Base-by-base conservation (phyloP, 2,888 invertebrate genomes). In the Capitulum mitella region DNA sequence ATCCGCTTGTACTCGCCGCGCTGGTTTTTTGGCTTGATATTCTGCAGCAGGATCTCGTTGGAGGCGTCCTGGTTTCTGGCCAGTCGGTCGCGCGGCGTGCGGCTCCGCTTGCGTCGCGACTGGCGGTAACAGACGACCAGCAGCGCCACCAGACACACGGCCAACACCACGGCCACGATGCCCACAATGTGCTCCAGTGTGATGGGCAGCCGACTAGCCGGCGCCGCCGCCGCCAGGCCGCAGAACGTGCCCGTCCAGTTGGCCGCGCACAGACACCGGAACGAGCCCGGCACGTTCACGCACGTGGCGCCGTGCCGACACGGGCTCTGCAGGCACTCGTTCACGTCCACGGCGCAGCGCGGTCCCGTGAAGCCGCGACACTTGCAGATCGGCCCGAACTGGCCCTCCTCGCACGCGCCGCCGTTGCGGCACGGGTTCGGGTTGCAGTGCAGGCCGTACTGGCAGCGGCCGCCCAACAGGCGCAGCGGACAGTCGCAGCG, bases 291-390 rank as follows among this genome's bases (percentile, higher is more conserved):
- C 79, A 85, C 85, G 82, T 95, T 94, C 83, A 93, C 89, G 85
- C 97, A 97, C 8, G 92, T 93, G 74, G 94, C 96, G 26, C 94
- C 94, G 85, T 93, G 92, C 80, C 92, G 91, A 86, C 97, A 98
- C 0, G 96, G 96, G 84, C 91, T 85, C 14, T 84, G 91, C 78
- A 84, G 84, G 86, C 97, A 97, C 86, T 95, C 95, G 86, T 96
- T 91, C 74, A 94, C 88, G 85, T 96, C 95, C 83, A 90, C 89
- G 84, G 91, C 91, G 86, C 96, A 96, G 81, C 90, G 90, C 78
- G 91, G 90, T 0, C 97, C 95, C 79, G 89, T 90, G 86, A 92
- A 94, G 2, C 93, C 92, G 79, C 91, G 90, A 84, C 95, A 95
- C 86, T 92, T 91, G 84, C 94, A 95, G 82, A 94, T 89, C 2